Base-by-base conservation (phyloP, 2,797 vertebrate species). In the Crocidura indochinensis region DNA sequence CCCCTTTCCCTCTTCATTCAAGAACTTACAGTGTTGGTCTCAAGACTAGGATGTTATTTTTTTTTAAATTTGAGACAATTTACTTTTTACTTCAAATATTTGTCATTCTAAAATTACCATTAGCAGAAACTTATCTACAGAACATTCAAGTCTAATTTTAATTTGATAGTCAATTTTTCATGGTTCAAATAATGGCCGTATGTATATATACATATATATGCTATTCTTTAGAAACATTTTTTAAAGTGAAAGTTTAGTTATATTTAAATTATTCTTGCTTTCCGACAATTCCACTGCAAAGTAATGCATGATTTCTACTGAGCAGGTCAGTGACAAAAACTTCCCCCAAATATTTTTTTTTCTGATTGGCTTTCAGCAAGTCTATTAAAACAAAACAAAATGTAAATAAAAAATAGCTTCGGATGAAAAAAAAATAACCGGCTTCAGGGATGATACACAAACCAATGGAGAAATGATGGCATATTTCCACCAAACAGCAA, bases 281-380 rank as follows among this genome's bases (percentile, higher is more conserved):
- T 96, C 95, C 46, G 71, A 96, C 87, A 95, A 96, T 93, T 95
- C 96, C 96, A 97, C 96, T 96, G 95, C 95, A 97, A 97, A 97
- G 95, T 97, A 98, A 97, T 95, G 94, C 96, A 95, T 96, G 92
- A 91, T 97, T 97, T 96, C 97, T 92, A 94, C 69, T 97, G 90
- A 97, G 91, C 86, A 95, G 97, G 93, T 98, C 96, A 97, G 96
- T 97, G 95, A 95, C 94, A 96, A 97, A 95, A 96, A 89, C 85
- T 94, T 95, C 96, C 91, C 68, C 94, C 96, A 97, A 97, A 95
- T 95, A 96, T 85, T 97, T 97, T 97, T 98, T 38, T 38, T 38
- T 38, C 97, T 98, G 98, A 98, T 98, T 98, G 98, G 98, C 98
- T 99, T 99, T 99, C 98, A 99, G 99, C 98, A 99, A 99, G 98